These are phyloP conservation scores for Nasonia longicornis DNA, from an alignment of 1,140 invertebrate genomes.

Conservation along the genomic window DNA sequence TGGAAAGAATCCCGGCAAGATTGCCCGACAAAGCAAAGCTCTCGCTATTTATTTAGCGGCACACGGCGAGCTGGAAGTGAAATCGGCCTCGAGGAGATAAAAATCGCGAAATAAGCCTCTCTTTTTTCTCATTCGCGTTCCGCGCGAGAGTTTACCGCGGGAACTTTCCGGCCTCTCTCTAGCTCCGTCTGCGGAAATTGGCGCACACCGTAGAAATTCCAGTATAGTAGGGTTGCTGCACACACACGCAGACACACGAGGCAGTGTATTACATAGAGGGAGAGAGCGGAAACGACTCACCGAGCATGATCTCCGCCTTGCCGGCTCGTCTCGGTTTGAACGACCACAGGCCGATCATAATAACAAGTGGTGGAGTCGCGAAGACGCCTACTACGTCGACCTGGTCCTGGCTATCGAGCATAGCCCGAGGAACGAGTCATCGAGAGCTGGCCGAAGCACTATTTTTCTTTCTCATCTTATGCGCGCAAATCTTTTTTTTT, in stretches of 20 bases:
- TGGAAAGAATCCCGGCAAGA: too few species aligned
- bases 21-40: too few species aligned
- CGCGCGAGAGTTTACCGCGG: neutral
- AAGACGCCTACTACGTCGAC: neutral
- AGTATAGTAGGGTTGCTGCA: neutral
- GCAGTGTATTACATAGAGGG: too few species aligned
- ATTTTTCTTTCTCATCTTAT: slow-evolving; percentile 13
- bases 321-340: slow-evolving; percentile 69
- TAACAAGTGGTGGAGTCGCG: neutral
- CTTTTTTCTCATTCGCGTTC: neutral
- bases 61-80: too few species aligned
- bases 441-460: neutral
- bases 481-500: too few species aligned
- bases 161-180: neutral
- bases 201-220: too few species aligned
- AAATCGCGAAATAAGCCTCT: neutral
- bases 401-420: neutral
- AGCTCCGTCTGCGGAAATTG: neutral
- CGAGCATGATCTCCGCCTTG: slow-evolving; percentile 70
- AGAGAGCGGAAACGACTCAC: slow-evolving; percentile 58
- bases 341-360: slow-evolving; percentile 70
- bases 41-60: too few species aligned
- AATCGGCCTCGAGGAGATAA: neutral
- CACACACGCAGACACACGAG: too few species aligned
- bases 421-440: neutral